These are phyloP conservation scores for Tachycineta bicolor DNA, from an alignment of 2,113 vertebrate genomes.

Conservation along the genomic window DNA sequence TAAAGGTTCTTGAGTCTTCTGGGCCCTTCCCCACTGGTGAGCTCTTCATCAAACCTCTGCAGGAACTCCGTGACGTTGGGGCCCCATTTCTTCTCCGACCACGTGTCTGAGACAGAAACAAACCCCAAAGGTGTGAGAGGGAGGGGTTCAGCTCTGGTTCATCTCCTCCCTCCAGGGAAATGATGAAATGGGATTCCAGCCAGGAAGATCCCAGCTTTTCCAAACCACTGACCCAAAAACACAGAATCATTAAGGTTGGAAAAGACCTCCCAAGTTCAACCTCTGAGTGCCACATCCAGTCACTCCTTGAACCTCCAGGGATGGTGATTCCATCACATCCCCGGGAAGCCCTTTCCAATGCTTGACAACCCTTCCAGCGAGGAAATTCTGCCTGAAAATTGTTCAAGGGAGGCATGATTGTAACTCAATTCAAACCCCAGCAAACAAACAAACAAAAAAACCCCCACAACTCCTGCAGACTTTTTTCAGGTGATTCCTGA, in stretches of 20 bases:
- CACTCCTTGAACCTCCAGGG: neutral
- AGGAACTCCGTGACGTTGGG: constrained; percentile 90
- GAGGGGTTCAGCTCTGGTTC: neutral
- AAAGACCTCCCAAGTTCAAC: neutral
- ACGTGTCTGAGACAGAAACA: constrained; percentile 76
- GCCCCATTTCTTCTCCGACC: constrained; percentile 89
- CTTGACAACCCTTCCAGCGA: neutral
- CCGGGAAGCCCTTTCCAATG: neutral
- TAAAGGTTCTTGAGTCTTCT: constrained; percentile 91
- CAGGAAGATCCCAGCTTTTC: neutral
- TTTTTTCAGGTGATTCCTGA: neutral
- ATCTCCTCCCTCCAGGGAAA: neutral
- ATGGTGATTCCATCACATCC: neutral
- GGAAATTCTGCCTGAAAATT: neutral
- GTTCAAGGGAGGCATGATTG: neutral
- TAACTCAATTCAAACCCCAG: neutral
- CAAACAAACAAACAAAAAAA: neutral
- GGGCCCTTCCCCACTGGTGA: constrained; percentile 89
- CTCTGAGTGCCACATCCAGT: neutral
- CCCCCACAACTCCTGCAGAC: neutral
- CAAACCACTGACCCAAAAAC: neutral
- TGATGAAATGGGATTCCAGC: rapidly evolving
- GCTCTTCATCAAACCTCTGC: constrained; percentile 85
- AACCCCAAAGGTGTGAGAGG: rapidly evolving
- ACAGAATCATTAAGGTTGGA: neutral